These are phyloP conservation scores for Riparia riparia DNA, from an alignment of 2,113 vertebrate species.

Conservation along the genomic window DNA sequence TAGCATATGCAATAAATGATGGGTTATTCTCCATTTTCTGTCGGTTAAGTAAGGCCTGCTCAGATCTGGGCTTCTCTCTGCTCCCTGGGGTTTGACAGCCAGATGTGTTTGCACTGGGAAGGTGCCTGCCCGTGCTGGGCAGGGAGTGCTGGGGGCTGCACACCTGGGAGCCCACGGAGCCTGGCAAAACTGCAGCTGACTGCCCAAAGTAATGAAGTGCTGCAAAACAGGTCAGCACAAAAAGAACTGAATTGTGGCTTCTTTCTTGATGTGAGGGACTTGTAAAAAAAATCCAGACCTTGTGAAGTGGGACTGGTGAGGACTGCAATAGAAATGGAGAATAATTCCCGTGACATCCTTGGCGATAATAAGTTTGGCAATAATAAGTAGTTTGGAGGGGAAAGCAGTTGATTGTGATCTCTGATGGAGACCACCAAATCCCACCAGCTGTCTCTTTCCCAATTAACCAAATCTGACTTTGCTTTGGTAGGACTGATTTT, in stretches of 20 bases:
- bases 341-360: neutral
- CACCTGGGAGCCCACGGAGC: neutral
- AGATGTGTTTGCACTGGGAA: neutral
- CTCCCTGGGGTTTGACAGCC: neutral
- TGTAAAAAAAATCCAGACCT: neutral
- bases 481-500: neutral
- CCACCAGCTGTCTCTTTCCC: neutral
- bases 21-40: neutral
- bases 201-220: accelerated
- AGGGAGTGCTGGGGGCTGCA: neutral
- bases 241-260: accelerated
- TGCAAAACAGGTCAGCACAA: no score
- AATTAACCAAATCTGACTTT: neutral
- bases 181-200: accelerated
- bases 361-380: neutral
- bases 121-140: neutral
- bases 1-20: neutral
- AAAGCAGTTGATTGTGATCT: neutral
- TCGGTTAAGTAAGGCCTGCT: neutral
- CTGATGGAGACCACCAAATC: neutral
- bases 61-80: neutral
- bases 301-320: neutral
- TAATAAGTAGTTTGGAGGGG: neutral
- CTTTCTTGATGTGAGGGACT: neutral
- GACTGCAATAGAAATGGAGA: neutral